phyloP scores from a whole-genome alignment of 2,113 vertebrate species.

The Brienomyrus longianalis region DNA sequence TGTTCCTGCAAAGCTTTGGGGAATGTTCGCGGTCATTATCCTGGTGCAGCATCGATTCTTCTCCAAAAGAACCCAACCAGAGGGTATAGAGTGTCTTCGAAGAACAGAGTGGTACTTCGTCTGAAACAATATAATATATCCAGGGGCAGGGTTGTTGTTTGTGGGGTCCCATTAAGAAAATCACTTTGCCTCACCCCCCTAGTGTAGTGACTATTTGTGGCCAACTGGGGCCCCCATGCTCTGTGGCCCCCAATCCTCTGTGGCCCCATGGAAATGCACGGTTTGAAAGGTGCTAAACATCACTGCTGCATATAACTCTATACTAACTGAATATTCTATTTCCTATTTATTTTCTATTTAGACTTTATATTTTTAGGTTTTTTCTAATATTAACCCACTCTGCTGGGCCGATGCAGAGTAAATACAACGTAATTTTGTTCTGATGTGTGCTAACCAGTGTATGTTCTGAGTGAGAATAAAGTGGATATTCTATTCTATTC shows the following conservation, averaged over 20 bases:
- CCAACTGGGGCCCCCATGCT: not conserved
- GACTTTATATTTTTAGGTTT: too few species aligned
- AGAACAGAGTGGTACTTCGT: not conserved
- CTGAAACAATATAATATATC: not conserved
- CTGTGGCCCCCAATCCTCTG: too few species aligned
- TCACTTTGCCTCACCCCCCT: not conserved
- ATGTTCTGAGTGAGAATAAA: too few species aligned
- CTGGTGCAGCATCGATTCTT: not conserved
- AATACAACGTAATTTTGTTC: too few species aligned
- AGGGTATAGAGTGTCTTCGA: not conserved
- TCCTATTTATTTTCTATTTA: too few species aligned
- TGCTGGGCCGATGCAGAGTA: too few species aligned
- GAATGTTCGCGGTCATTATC: not conserved
- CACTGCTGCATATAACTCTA: not conserved
- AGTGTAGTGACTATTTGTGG: not conserved
- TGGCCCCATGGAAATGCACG: not conserved
- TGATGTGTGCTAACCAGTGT: too few species aligned
- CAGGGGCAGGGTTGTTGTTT: not conserved
- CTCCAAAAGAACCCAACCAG: not conserved
- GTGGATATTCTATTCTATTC: too few species aligned
- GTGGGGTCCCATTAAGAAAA: not conserved
- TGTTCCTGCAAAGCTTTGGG: not conserved
- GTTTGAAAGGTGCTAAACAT: not conserved
- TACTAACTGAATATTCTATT: not conserved
- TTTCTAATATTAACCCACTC: too few species aligned